phyloP scores from a whole-genome alignment of 2,113 vertebrate species.

The Rostratula benghalensis region DNA sequence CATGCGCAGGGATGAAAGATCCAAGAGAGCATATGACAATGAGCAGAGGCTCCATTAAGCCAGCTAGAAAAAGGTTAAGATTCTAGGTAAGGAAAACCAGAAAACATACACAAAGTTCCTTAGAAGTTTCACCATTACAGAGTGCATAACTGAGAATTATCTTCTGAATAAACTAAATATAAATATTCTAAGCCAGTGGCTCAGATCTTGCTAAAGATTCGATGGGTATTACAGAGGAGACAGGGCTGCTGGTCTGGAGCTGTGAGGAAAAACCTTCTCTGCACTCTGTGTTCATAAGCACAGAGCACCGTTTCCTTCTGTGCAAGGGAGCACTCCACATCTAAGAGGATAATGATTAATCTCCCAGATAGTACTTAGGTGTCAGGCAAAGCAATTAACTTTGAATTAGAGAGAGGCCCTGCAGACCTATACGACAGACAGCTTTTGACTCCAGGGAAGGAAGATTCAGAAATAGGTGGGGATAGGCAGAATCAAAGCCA shows the following conservation, averaged over 20 bases:
- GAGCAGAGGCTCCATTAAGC: neutral
- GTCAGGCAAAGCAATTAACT: slow-evolving; percentile 34
- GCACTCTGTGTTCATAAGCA: neutral
- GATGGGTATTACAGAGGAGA: neutral
- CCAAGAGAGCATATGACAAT: neutral
- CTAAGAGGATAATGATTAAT: slow-evolving; percentile 35
- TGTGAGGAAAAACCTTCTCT: neutral
- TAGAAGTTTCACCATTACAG: neutral
- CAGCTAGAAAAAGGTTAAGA: neutral
- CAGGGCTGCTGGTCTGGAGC: neutral
- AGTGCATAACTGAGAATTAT: neutral
- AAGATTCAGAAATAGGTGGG: neutral
- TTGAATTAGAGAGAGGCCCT: neutral
- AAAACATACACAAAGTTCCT: neutral
- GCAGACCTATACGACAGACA: neutral
- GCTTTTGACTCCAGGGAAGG: neutral
- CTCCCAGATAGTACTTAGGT: neutral
- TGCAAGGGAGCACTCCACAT: slow-evolving; percentile 7
- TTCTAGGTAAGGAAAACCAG: neutral
- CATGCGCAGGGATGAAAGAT: neutral
- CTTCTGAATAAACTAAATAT: neutral
- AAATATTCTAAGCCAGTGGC: neutral
- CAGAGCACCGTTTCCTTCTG: neutral
- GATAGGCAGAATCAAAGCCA: neutral
- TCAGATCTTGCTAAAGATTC: neutral